Evolutionary conservation across 2,797 vertebrate species (phyloP).

Genomic region (Dendrocincla tyrannina): DNA sequence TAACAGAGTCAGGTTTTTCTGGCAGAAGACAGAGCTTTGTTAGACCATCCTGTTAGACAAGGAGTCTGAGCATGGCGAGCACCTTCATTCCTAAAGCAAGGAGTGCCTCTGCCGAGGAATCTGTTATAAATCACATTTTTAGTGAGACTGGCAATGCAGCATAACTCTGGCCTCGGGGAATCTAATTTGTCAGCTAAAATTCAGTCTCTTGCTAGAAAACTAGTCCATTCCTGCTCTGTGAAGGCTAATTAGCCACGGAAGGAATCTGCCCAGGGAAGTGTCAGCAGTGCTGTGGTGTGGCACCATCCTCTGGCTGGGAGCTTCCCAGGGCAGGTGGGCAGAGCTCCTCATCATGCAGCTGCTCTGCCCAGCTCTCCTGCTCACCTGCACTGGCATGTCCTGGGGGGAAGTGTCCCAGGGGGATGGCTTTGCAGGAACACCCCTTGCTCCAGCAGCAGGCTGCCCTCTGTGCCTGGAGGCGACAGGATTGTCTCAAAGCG

Average conservation of each 20-base stretch:
- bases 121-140: slow-evolving; percentile 77
- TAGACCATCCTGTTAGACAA: not conserved
- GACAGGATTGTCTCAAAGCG: not conserved
- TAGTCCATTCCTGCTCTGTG: slow-evolving; percentile 72
- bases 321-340: not conserved
- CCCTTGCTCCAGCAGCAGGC: not conserved
- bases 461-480: not conserved
- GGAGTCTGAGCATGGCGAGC: not conserved
- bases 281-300: slow-evolving; percentile 34
- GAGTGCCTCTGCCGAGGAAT: slow-evolving; percentile 68
- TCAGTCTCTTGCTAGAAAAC: slow-evolving; percentile 68
- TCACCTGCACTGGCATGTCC: rapidly evolving
- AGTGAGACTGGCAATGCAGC: slow-evolving; percentile 66
- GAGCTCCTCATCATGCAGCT: not conserved
- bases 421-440: not conserved
- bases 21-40: not conserved
- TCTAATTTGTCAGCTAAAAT: slow-evolving; percentile 79
- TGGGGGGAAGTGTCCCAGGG: rapidly evolving
- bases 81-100: slow-evolving; percentile 71
- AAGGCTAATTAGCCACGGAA: slow-evolving; percentile 65
- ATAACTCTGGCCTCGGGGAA: slow-evolving; percentile 74
- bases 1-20: not conserved
- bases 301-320: not conserved
- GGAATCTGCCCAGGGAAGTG: slow-evolving; percentile 64
- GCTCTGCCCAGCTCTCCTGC: not conserved